A percentile compares a stretch with the other conserved stretches of the same genome.
Evolutionary conservation across 2,113 vertebrate genomes (phyloP).

Genomic region (Suncus etruscus): DNA sequence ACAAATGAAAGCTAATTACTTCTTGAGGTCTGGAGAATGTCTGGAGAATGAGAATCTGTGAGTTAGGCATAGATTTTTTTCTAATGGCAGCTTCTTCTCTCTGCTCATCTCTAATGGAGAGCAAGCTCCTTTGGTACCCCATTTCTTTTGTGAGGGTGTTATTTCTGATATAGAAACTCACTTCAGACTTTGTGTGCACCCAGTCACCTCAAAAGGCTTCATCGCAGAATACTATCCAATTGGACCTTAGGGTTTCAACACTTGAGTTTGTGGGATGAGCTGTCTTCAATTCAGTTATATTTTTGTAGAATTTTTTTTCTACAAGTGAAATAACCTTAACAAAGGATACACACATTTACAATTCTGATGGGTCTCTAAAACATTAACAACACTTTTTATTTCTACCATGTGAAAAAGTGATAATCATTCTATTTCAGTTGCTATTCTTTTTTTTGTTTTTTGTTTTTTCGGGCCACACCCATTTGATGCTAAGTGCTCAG

Average conservation of each 20-base stretch:
- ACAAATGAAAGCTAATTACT: not conserved
- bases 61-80: too few relatives aligned
- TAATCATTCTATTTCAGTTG: not conserved
- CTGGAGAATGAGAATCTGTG: not conserved
- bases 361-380: not conserved
- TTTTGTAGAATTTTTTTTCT: not conserved
- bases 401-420: not conserved
- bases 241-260: not conserved
- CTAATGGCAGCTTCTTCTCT: not conserved
- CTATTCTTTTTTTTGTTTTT: not conserved
- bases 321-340: not conserved
- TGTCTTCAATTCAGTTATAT: not conserved
- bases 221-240: not conserved
- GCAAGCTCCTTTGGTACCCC: not conserved
- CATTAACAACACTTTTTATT: not conserved
- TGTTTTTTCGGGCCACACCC: too few relatives aligned
- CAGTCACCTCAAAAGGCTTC: not conserved
- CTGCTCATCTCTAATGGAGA: not conserved
- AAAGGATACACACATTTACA: not conserved
- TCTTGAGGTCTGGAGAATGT: not conserved
- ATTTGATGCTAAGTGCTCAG: too few relatives aligned
- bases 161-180: rapidly evolving
- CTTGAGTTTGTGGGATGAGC: too few relatives aligned
- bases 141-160: not conserved
- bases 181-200: not conserved